Conservation (phyloP, 64 coral and sea anemone genomes). For the Stichodactyla helianthus region DNA sequence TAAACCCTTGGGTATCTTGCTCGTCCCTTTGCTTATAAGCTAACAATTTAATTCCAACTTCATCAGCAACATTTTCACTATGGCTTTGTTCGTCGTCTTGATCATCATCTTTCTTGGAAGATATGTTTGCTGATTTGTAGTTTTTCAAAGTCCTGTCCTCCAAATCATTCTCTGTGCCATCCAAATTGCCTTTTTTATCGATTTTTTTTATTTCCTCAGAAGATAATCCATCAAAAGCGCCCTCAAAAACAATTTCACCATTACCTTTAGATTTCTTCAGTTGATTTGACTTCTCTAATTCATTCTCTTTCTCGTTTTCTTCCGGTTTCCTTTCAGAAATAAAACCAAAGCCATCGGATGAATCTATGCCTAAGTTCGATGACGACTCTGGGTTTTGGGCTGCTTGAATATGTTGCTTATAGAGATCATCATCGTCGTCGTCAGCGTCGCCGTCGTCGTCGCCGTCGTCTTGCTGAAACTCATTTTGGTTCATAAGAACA, state of each 20-base stretch:
- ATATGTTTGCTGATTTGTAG: background rate
- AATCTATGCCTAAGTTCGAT: background rate
- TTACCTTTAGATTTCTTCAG: background rate
- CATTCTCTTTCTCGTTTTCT: background rate
- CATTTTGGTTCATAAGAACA: background rate
- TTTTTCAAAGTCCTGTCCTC: background rate
- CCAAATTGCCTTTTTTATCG: background rate
- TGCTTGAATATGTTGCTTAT: background rate
- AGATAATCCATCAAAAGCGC: background rate
- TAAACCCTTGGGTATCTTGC: background rate
- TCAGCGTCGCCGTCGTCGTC: background rate
- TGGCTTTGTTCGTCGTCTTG: background rate
- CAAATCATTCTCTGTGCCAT: background rate
- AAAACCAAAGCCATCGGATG: background rate
- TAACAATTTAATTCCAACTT: background rate
- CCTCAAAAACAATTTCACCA: background rate
- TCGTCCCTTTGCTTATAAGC: background rate
- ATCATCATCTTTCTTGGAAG: background rate
- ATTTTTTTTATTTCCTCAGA: background rate
- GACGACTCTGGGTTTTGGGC: background rate
- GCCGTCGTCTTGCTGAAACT: background rate
- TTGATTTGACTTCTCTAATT: background rate
- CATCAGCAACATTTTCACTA: background rate
- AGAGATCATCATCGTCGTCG: background rate
- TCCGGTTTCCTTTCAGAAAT: background rate